Conservation (phyloP, 2,797 vertebrate species). For the Gobionotothen gibberifrons region DNA sequence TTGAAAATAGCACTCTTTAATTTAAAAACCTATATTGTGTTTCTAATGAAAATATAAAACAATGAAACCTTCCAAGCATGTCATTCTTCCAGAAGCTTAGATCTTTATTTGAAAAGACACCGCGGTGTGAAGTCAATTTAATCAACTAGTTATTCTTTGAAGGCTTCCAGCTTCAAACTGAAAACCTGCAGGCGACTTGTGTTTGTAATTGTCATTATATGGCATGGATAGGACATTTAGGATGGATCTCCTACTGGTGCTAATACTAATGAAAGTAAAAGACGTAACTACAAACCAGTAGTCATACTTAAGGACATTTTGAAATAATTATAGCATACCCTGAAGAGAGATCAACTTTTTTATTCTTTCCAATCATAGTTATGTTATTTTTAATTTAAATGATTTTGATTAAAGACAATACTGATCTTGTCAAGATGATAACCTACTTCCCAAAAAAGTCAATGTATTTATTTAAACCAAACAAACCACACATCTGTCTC, state of each 20-base stretch:
- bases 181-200: conserved; percentile 7
- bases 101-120: conserved; percentile 1
- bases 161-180: conserved; percentile 15
- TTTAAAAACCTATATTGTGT: background rate
- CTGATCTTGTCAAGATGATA: background rate
- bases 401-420: background rate
- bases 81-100: background rate
- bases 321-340: background rate
- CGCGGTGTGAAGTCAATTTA: no score
- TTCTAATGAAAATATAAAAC: conserved; percentile 8
- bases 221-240: conserved; percentile 7
- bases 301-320: background rate
- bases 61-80: background rate
- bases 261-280: background rate
- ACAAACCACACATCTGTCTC: conserved; percentile 14
- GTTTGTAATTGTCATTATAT: conserved; percentile 20
- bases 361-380: background rate
- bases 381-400: conserved; percentile 14
- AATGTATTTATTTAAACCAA: conserved; percentile 18
- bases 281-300: background rate
- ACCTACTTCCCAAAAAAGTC: conserved; percentile 6
- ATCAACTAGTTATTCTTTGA: conserved; percentile 3
- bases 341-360: background rate
- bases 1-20: conserved; percentile 4
- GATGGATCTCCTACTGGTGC: conserved; percentile 9